Conservation (phyloP, 64 coral and sea anemone genomes). For the Hydrozoanthus tunicans region DNA sequence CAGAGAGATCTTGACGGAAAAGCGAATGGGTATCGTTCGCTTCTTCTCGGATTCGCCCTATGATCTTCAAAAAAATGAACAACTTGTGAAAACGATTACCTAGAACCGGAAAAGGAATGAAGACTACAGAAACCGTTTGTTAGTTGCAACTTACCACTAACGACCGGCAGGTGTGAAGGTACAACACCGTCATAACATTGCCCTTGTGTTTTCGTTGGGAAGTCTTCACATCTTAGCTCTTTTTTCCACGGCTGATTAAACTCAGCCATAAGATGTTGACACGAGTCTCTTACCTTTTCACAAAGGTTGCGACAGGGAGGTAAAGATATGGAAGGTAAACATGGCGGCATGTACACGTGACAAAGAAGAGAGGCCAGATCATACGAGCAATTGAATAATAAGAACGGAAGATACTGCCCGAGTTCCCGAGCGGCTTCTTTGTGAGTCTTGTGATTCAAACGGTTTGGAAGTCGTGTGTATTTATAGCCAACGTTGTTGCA, state of each 20-base stretch:
- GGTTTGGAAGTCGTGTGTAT: slow-evolving; percentile 55
- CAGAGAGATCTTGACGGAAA: too few relatives aligned
- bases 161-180: background rate
- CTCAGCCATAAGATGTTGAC: slow-evolving; percentile 25
- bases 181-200: slow-evolving; percentile 22
- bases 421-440: slow-evolving; percentile 31
- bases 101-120: too few relatives aligned
- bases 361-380: slow-evolving; percentile 55
- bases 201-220: background rate
- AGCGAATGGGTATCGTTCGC: too few relatives aligned
- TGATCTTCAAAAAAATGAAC: too few relatives aligned
- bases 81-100: too few relatives aligned
- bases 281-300: slow-evolving; percentile 23
- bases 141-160: background rate
- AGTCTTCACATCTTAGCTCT: slow-evolving; percentile 50
- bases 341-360: slow-evolving; percentile 42
- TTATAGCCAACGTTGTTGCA: slow-evolving; percentile 43
- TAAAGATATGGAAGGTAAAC: background rate
- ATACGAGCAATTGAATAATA: slow-evolving; percentile 40
- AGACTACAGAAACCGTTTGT: background rate
- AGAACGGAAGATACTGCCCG: slow-evolving; percentile 29
- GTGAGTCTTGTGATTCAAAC: slow-evolving; percentile 36
- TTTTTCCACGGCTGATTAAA: slow-evolving; percentile 30
- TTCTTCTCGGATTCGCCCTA: too few relatives aligned
- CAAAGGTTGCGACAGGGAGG: slow-evolving; percentile 61